These are phyloP conservation scores for Zaprionus obscuricornis DNA, from an alignment of 2,888 invertebrate genomes.

Conservation along the genomic window DNA sequence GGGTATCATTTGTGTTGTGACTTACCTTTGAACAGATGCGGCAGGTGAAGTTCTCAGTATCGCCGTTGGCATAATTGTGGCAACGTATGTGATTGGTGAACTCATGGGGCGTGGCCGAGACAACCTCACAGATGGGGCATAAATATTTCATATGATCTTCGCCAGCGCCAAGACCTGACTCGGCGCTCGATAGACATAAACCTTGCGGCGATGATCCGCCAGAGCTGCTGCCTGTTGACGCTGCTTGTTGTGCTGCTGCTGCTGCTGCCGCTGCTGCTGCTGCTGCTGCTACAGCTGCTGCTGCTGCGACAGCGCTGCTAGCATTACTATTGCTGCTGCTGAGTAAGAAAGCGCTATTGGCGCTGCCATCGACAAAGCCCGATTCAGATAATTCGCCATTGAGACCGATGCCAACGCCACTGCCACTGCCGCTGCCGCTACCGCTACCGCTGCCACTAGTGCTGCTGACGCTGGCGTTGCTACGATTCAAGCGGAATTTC, in stretches of 20 bases:
- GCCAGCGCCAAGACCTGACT: conserved; percentile 77
- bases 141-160: conserved; percentile 84
- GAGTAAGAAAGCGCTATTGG: conserved; percentile 67
- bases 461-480: conserved; percentile 62
- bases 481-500: conserved; percentile 80
- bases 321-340: conserved; percentile 22
- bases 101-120: conserved; percentile 86
- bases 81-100: conserved; percentile 89
- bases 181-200: conserved; percentile 57
- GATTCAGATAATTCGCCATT: conserved; percentile 72
- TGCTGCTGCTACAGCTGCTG: conserved; percentile 1
- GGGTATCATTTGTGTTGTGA: too few relatives aligned
- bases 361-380: conserved; percentile 82
- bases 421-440: conserved; percentile 47
- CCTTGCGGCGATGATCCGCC: conserved; percentile 80
- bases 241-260: conserved; percentile 33
- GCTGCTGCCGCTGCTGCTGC: conserved; percentile 15
- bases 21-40: conserved; percentile 84
- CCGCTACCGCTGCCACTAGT: conserved; percentile 73
- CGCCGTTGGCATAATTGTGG: conserved; percentile 86
- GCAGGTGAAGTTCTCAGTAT: conserved; percentile 83
- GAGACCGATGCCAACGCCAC: conserved; percentile 27
- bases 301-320: conserved; percentile 8
- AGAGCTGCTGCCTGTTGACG: conserved; percentile 62
- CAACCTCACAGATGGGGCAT: conserved; percentile 87